phyloP scores from a whole-genome alignment of 2,888 invertebrate species.

The Platypus cylindrus region DNA sequence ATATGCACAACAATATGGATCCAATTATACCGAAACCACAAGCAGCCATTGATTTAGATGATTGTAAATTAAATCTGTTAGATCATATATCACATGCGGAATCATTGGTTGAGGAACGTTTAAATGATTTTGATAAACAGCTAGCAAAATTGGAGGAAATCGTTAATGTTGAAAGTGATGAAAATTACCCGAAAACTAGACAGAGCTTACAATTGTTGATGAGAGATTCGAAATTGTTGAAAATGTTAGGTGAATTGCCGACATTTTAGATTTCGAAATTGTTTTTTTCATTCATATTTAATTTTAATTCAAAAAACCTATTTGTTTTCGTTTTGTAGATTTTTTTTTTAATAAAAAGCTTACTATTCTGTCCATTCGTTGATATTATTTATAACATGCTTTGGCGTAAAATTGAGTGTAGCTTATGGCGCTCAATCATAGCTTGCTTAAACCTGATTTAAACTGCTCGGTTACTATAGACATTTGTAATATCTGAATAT shows the following conservation, averaged over 20 bases:
- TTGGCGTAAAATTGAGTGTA: too few relatives aligned
- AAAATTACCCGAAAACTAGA: slow-evolving; percentile 52
- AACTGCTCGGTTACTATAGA: too few relatives aligned
- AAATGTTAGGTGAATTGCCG: slow-evolving; percentile 27
- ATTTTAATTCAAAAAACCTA: too few relatives aligned
- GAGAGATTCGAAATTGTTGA: slow-evolving; percentile 56
- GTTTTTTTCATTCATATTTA: too few relatives aligned
- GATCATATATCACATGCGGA: slow-evolving; percentile 68
- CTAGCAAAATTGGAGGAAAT: slow-evolving; percentile 54
- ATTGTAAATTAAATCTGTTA: slow-evolving; percentile 63
- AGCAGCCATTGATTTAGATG: slow-evolving; percentile 65
- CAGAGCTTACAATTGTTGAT: slow-evolving; percentile 63
- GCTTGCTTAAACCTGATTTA: too few relatives aligned
- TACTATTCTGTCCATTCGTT: too few relatives aligned
- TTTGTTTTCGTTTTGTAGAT: too few relatives aligned
- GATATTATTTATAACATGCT: too few relatives aligned
- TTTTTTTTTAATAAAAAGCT: too few relatives aligned
- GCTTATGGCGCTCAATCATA: too few relatives aligned
- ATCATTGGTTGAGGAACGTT: slow-evolving; percentile 53
- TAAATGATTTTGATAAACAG: slow-evolving; percentile 64
- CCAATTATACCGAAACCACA: slow-evolving; percentile 60
- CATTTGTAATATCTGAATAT: too few relatives aligned
- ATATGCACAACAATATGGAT: slow-evolving; percentile 19
- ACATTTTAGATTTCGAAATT: slow-evolving; percentile 6
- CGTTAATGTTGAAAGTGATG: slow-evolving; percentile 43